Percentiles rank a stretch among this genome's conserved stretches.
Conservation (phyloP, 1,140 invertebrate genomes). For the Reticulitermes speratus region DNA sequence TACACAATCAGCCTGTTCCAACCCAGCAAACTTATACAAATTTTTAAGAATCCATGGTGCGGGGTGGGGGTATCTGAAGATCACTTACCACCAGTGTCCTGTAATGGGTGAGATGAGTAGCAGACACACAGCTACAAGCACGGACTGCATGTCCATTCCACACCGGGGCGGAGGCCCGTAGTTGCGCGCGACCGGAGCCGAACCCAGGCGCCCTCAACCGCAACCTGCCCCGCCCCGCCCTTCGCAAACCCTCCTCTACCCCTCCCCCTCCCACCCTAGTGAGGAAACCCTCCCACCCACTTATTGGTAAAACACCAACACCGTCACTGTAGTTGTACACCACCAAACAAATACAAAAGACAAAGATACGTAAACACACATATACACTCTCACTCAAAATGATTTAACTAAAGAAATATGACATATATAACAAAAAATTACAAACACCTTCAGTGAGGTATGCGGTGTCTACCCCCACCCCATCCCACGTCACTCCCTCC, state of each 20-base stretch:
- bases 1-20: too few species aligned
- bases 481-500: slow-evolving; percentile 49
- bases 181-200: neutral
- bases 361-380: neutral
- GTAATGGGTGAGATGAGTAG: slow-evolving; percentile 64
- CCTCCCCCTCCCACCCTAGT: neutral
- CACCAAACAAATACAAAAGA: neutral
- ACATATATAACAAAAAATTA: neutral
- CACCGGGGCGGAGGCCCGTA: slow-evolving; percentile 8
- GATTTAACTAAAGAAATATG: neutral
- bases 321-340: neutral
- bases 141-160: slow-evolving; percentile 57
- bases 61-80: neutral
- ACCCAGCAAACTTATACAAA: too few species aligned
- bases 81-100: slow-evolving; percentile 63
- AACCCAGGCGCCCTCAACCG: slow-evolving; percentile 21
- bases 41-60: too few species aligned
- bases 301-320: neutral
- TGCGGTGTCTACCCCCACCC: slow-evolving; percentile 38
- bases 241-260: neutral
- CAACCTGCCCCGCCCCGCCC: slow-evolving; percentile 8
- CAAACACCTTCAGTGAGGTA: neutral
- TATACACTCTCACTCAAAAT: neutral
- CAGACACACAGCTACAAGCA: slow-evolving; percentile 61
- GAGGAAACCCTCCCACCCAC: neutral